Evolutionary conservation across 2,888 invertebrate species (phyloP).

Genomic region (Oligia strigilis): DNA sequence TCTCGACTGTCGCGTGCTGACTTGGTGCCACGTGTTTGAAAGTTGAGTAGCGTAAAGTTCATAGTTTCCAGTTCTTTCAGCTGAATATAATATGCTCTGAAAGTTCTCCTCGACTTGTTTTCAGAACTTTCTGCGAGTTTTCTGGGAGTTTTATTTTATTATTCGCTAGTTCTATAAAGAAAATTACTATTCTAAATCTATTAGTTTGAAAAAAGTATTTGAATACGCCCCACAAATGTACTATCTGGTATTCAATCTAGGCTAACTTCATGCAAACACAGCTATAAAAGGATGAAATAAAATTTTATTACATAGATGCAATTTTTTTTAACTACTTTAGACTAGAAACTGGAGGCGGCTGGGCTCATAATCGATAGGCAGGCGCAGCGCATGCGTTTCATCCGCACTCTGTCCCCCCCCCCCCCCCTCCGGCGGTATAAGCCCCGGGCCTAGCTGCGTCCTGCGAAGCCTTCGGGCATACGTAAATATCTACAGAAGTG

Average conservation of each 20-base stretch:
- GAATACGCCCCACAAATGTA: neutral
- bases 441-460: constrained; percentile 66
- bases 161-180: neutral
- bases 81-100: constrained; percentile 31
- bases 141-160: neutral
- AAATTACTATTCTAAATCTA: neutral
- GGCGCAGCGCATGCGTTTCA: constrained; percentile 66
- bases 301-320: constrained; percentile 44
- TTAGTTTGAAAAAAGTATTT: neutral
- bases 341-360: constrained; percentile 55
- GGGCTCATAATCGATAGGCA: constrained; percentile 64
- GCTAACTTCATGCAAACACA: neutral
- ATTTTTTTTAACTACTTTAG: constrained; percentile 61
- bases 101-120: constrained; percentile 19
- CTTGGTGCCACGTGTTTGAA: constrained; percentile 22
- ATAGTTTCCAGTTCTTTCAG: constrained; percentile 31
- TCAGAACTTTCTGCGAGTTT: constrained; percentile 14
- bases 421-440: constrained; percentile 1
- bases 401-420: constrained; percentile 21
- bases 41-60: constrained; percentile 3
- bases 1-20: constrained; percentile 11
- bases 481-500: constrained; percentile 41
- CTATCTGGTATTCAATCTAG: neutral
- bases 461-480: constrained; percentile 68
- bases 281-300: neutral